A percentile compares a stretch with the other conserved stretches of the same genome.
Conservation (phyloP, 1,140 invertebrate species). For the Tribolium madens region DNA sequence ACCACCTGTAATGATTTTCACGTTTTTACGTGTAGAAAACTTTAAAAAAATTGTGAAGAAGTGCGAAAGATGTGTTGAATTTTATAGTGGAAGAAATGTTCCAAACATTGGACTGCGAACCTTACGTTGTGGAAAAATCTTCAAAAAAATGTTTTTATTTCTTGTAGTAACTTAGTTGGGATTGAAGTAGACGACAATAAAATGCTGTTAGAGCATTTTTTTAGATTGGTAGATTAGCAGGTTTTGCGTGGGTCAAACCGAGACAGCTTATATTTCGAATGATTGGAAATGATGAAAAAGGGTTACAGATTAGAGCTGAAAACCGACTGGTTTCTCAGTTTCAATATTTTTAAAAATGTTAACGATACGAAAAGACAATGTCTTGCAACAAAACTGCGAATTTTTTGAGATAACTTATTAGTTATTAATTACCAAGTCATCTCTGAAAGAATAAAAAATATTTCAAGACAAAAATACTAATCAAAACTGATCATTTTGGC, state of each 20-base stretch:
- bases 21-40: constrained; percentile 8
- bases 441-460: no score
- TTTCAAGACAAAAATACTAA: no score
- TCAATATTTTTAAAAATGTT: constrained; percentile 7
- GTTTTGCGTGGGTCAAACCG: constrained; percentile 37
- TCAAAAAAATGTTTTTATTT: no score
- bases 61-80: constrained; percentile 6
- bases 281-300: constrained; percentile 68
- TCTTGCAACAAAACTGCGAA: not conserved
- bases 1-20: constrained; percentile 22
- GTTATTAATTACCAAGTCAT: no score
- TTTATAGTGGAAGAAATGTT: not conserved
- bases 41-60: not conserved
- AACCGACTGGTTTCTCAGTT: constrained; percentile 34
- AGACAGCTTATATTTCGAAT: constrained; percentile 33
- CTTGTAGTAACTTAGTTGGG: constrained; percentile 8
- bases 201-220: constrained; percentile 69
- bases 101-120: not conserved
- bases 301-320: constrained; percentile 70
- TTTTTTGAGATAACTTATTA: no score
- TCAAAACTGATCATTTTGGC: no score
- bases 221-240: constrained; percentile 69
- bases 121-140: constrained; percentile 11
- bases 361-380: constrained; percentile 12
- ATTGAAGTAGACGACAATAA: constrained; percentile 27